Evolutionary conservation across 2,797 vertebrate genomes (phyloP).

Genomic region (Nothura maculosa): DNA sequence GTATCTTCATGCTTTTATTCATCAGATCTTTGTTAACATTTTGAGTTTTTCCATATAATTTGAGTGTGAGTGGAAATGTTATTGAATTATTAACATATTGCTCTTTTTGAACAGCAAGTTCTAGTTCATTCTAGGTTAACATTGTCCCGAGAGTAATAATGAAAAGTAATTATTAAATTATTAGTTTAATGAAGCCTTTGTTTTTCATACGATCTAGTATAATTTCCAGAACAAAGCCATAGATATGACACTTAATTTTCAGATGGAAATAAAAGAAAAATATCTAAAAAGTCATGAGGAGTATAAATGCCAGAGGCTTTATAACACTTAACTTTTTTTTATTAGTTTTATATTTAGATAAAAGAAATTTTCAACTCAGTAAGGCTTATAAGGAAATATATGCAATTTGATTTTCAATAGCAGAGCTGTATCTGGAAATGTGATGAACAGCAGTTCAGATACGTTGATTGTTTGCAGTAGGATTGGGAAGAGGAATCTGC

Average conservation of each 20-base stretch:
- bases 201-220: not conserved
- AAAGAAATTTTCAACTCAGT: conserved; percentile 24
- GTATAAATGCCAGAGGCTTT: not conserved
- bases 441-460: conserved; percentile 32
- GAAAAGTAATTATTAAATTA: conserved; percentile 48
- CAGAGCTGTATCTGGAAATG: conserved; percentile 15
- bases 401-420: conserved; percentile 32
- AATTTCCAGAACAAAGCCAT: conserved; percentile 4
- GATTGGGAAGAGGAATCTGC: not conserved
- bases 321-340: conserved; percentile 14
- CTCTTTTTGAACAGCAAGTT: conserved; percentile 31
- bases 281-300: not conserved
- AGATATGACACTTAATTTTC: conserved; percentile 25
- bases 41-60: conserved; percentile 33
- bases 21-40: conserved; percentile 6
- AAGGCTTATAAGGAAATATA: conserved; percentile 1
- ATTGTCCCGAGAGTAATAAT: not conserved
- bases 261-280: not conserved
- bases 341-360: not conserved
- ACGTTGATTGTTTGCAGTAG: conserved; percentile 53
- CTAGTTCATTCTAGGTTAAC: conserved; percentile 12
- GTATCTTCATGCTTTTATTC: conserved; percentile 1
- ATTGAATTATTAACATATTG: conserved; percentile 43
- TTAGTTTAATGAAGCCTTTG: conserved; percentile 44
- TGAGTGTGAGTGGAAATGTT: not conserved